Percentiles rank a stretch among this genome's conserved stretches.
These are phyloP conservation scores for Sphaeridia pumilis DNA, from an alignment of 2,888 invertebrate species.

Conservation along the genomic window DNA sequence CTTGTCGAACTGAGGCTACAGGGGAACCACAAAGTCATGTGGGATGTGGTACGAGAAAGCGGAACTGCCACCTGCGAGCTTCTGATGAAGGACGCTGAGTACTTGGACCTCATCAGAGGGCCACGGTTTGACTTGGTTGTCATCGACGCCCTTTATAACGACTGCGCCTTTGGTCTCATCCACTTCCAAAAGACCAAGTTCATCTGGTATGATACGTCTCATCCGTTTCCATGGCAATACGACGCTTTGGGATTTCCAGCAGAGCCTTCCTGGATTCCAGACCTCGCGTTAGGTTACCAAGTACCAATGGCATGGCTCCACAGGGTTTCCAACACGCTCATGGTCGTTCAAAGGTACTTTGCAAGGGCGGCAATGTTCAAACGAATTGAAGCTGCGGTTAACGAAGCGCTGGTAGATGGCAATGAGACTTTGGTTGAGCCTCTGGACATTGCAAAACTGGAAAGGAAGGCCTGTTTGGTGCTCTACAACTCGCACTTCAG, in stretches of 20 bases:
- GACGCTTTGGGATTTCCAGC: conserved; percentile 16
- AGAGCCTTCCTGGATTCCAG: conserved; percentile 20
- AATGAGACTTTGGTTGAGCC: neutral
- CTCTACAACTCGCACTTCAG: conserved; percentile 23
- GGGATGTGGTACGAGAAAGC: conserved; percentile 1
- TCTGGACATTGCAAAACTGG: conserved; percentile 19
- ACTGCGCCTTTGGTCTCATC: conserved; percentile 16
- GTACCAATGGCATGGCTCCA: conserved; percentile 3
- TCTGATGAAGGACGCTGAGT: conserved; percentile 4
- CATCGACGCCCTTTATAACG: conserved; percentile 17
- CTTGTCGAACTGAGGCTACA: neutral
- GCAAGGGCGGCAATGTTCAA: conserved; percentile 18
- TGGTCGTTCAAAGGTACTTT: conserved; percentile 3
- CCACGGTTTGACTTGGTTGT: conserved; percentile 17
- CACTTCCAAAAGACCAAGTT: conserved; percentile 13
- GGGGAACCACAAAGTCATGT: conserved; percentile 1
- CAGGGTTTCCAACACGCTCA: conserved; percentile 2
- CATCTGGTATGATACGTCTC: conserved; percentile 15
- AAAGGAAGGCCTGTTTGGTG: conserved; percentile 15
- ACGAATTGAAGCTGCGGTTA: conserved; percentile 14
- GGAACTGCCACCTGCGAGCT: conserved; percentile 2
- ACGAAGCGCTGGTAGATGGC: conserved; percentile 12
- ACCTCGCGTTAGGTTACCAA: neutral
- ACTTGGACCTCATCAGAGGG: neutral
- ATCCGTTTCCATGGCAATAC: conserved; percentile 6